Evolutionary conservation across 2,797 vertebrate genomes (phyloP).

Genomic region (Eulemur mongoz): DNA sequence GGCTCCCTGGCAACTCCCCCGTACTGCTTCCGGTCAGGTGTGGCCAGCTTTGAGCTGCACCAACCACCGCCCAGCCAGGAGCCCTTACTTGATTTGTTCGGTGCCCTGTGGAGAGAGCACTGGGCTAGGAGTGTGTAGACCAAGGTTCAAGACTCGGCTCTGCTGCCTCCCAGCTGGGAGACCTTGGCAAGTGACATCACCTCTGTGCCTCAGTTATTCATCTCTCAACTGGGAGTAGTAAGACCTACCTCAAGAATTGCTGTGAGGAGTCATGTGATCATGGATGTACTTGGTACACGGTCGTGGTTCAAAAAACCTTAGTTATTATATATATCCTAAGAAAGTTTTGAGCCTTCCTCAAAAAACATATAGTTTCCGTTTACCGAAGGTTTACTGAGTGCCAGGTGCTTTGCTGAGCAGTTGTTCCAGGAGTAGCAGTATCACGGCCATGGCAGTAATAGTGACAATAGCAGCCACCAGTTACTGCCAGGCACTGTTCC

Average conservation of each 20-base stretch:
- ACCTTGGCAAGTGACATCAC: not conserved
- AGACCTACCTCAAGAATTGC: not conserved
- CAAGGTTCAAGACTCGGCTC: not conserved
- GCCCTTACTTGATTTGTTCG: not conserved
- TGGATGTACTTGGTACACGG: not conserved
- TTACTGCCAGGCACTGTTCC: not conserved
- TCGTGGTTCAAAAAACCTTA: not conserved
- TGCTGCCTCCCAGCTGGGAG: not conserved
- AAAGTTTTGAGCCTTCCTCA: not conserved
- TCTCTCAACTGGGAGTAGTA: not conserved
- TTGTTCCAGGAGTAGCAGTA: not conserved
- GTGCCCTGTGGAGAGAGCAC: not conserved
- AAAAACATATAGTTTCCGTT: not conserved
- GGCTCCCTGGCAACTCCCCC: not conserved
- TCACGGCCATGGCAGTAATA: too few relatives aligned
- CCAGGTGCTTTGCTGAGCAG: not conserved
- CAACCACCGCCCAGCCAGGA: not conserved
- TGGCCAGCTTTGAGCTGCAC: not conserved
- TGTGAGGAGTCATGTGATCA: not conserved
- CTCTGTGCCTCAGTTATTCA: not conserved
- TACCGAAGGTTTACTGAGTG: not conserved
- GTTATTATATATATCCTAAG: not conserved
- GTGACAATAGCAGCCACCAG: not conserved
- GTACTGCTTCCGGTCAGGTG: not conserved
- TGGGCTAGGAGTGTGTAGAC: not conserved